A percentile compares a stretch with the other conserved stretches of the same genome.
Evolutionary conservation across 2,888 invertebrate genomes (phyloP).

Genomic region (Drosophila algonquin): DNA sequence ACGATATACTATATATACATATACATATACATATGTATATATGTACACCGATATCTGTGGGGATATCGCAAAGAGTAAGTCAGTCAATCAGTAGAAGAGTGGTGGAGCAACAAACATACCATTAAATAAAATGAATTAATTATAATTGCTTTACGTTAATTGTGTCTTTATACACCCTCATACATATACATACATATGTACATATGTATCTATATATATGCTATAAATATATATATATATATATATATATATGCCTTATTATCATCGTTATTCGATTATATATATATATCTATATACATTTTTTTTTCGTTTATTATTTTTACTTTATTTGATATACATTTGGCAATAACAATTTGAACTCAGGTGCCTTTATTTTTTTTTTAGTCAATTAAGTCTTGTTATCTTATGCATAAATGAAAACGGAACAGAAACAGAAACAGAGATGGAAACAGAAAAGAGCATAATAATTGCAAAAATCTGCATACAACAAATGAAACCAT

Average conservation of each 20-base stretch:
- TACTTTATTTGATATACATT: conserved; percentile 54
- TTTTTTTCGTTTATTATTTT: conserved; percentile 43
- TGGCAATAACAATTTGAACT: conserved; percentile 79
- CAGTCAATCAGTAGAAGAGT: conserved; percentile 37
- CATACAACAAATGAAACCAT: conserved; percentile 49
- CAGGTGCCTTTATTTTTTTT: conserved; percentile 82
- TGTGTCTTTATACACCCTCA: conserved; percentile 27
- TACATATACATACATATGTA: conserved; percentile 17
- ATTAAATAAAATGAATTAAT: conserved; percentile 71
- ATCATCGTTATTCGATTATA: conserved; percentile 36
- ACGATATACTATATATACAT: conserved; percentile 21
- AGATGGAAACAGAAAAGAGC: neutral
- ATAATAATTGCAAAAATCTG: conserved; percentile 34
- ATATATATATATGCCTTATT: conserved; percentile 19
- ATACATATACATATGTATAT: conserved; percentile 8
- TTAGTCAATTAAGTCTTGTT: conserved; percentile 82
- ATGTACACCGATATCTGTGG: conserved; percentile 45
- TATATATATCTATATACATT: conserved; percentile 34
- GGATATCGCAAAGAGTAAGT: conserved; percentile 49
- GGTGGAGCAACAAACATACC: conserved; percentile 66
- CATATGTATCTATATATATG: conserved; percentile 12
- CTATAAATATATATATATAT: conserved; percentile 13
- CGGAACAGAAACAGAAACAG: neutral
- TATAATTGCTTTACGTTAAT: conserved; percentile 46
- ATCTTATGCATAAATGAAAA: conserved; percentile 71